Conservation (phyloP, 2,113 vertebrate species). For the Callospermophilus lateralis region DNA sequence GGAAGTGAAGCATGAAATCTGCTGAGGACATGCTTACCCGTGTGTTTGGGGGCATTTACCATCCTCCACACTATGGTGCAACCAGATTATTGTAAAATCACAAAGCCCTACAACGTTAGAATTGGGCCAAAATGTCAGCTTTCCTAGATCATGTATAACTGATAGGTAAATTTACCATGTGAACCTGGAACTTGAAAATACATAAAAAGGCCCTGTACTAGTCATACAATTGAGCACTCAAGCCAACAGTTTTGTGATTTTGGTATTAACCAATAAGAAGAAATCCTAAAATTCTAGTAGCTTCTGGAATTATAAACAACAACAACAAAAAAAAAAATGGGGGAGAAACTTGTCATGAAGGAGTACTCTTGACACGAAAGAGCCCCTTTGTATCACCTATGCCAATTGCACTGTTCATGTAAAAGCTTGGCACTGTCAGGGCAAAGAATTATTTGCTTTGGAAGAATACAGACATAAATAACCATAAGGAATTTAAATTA, state of each 20-base stretch:
- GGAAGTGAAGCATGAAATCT: neutral
- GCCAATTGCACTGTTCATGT: no score
- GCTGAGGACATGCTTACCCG: neutral
- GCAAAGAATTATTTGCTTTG: neutral
- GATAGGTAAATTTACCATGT: neutral
- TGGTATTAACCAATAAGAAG: neutral
- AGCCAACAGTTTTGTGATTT: neutral
- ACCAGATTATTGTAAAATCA: neutral
- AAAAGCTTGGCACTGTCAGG: neutral
- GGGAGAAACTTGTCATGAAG: neutral
- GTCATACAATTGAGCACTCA: neutral
- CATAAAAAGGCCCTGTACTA: neutral
- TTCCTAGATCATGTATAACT: neutral
- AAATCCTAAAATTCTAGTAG: neutral
- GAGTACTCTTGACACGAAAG: neutral
- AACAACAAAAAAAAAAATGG: neutral
- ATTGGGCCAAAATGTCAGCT: neutral
- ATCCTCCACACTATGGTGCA: neutral
- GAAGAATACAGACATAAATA: neutral
- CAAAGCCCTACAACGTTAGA: neutral
- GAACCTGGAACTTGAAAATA: neutral
- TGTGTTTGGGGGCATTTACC: neutral
- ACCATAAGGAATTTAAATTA: neutral
- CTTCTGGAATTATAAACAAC: neutral
- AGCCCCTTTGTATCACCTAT: fast-evolving